Evolutionary conservation across 2,888 invertebrate genomes (phyloP).

Genomic region (Pyrgus malvae): DNA sequence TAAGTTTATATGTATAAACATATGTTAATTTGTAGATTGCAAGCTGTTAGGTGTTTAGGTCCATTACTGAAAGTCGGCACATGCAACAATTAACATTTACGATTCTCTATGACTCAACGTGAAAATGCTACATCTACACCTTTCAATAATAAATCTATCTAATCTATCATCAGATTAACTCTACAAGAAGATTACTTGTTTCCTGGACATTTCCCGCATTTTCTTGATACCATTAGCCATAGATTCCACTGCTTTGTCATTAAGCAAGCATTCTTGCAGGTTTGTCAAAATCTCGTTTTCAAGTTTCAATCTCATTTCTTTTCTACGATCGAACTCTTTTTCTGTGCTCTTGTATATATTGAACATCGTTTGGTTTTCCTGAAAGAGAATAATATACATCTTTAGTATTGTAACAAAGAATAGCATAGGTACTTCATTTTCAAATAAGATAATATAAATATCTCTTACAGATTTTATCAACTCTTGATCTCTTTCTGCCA

Average conservation of each 20-base stretch:
- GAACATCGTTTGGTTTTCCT: conserved; percentile 76
- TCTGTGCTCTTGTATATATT: conserved; percentile 60
- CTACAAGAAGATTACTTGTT: conserved; percentile 58
- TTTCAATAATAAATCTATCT: too few species aligned
- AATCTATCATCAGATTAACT: too few species aligned
- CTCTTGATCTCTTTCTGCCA: conserved; percentile 83
- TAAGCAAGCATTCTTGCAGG: conserved; percentile 85
- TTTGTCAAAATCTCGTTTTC: conserved; percentile 85
- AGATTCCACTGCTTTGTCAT: conserved; percentile 85
- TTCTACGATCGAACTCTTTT: conserved; percentile 73
- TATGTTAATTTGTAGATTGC: too few species aligned
- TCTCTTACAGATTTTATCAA: conserved; percentile 64
- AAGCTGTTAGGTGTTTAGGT: too few species aligned
- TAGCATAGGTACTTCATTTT: too few species aligned
- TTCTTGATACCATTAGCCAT: conserved; percentile 75
- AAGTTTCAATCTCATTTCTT: conserved; percentile 76
- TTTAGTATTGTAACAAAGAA: too few species aligned
- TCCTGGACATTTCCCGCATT: conserved; percentile 72
- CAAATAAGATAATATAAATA: too few species aligned
- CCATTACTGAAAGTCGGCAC: too few species aligned
- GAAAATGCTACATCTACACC: too few species aligned
- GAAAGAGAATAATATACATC: background rate
- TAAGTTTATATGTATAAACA: too few species aligned
- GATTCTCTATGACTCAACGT: too few species aligned
- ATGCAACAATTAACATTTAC: too few species aligned